Conservation (phyloP, 2,888 invertebrate species). For the Anthophora plumipes region DNA sequence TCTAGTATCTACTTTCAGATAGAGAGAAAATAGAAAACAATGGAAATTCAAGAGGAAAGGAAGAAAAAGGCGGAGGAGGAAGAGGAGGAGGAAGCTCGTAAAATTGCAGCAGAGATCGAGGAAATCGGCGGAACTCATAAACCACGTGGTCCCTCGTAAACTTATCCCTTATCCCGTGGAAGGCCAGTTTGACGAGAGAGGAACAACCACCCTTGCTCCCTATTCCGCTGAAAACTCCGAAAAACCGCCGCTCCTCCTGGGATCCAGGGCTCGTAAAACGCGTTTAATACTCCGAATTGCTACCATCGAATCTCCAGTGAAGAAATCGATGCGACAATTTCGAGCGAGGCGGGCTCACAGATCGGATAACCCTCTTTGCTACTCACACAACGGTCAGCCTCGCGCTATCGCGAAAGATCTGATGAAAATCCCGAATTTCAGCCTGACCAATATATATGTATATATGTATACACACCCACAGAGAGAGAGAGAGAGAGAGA, state of each 20-base stretch:
- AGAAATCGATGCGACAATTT: constrained; percentile 72
- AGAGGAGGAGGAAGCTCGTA: constrained; percentile 33
- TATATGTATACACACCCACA: no score
- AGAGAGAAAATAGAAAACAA: constrained; percentile 7
- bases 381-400: constrained; percentile 10
- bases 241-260: neutral
- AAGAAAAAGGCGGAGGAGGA: no score
- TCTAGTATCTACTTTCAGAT: neutral
- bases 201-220: neutral
- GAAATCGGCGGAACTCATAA: constrained; percentile 75
- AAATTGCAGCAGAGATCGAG: constrained; percentile 31
- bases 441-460: neutral
- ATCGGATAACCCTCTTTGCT: constrained; percentile 64
- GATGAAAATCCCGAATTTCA: constrained; percentile 44
- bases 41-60: neutral
- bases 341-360: neutral
- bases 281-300: constrained; percentile 61
- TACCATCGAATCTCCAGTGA: constrained; percentile 53
- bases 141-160: constrained; percentile 82
- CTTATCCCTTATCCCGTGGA: constrained; percentile 71
- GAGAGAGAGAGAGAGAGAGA: no score
- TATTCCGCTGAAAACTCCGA: neutral
- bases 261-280: constrained; percentile 32
- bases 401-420: constrained; percentile 62
- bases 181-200: constrained; percentile 42